Base-by-base conservation (phyloP, 2,888 invertebrate species). In the Ametastegia equiseti region DNA sequence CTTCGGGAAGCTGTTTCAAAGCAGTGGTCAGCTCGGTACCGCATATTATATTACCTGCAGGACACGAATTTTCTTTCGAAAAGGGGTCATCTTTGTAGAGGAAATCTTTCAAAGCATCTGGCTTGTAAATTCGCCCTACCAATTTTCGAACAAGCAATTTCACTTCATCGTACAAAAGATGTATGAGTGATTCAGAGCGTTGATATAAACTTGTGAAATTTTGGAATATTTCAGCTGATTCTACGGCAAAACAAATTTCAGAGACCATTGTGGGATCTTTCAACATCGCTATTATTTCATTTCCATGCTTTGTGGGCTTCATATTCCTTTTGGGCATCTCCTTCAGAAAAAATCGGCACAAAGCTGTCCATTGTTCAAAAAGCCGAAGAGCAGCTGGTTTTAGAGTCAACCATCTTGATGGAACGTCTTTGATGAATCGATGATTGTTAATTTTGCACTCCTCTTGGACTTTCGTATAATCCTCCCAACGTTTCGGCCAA, bases 401-500 rank as follows among this genome's bases (percentile, higher is more conserved):
- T 50, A 83, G 45, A 15, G 73, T 80, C 47, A 83, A 79, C 83
- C 83, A 83, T 75, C 83, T 79, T n/a, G 69, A n/a, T 33, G 63
- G 67, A 33, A 83, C 83, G 60, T 82, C 81, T 47, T 81, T 81
- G 36, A 83, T 79, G 80, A 83, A 83, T 33, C 78, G 54, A 73
- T 80, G 69, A 42, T 47, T 45, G 27, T 80, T 81, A 39, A 80
- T 73, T 36, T 80, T 73, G 30, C 71, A 47, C 50, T 75, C 69
- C 54, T 54, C 60, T 80, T 83, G 83, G 73, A 82, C 67, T 63
- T 45, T 67, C 13, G 71, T 27, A 67, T 57, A 83, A 82, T 82
- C 81, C 23, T 83, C 80, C 33, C 69, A 60, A 30, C 83, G 33
- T 45, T 67, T 57, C 33, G 81, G 81, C 73, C 80, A 82, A 33